Percentiles rank a stretch among this genome's conserved stretches.
Evolutionary conservation across 2,797 vertebrate species (phyloP).

Genomic region (Esox lucius): DNA sequence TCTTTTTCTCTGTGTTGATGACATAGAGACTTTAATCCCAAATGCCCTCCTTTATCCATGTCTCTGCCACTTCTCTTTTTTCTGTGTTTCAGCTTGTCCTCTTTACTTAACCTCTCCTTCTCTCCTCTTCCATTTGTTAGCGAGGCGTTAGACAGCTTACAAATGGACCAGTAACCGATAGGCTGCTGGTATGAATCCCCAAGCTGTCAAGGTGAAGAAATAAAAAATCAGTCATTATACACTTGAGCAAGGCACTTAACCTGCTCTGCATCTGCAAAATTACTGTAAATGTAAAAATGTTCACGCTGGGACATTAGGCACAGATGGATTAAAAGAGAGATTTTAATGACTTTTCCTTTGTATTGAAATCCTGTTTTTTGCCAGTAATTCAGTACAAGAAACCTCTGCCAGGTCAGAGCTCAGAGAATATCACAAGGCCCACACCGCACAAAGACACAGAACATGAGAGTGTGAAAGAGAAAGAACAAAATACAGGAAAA

Average conservation of each 20-base stretch:
- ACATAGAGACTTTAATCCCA: constrained; percentile 49
- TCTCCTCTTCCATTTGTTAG: constrained; percentile 35
- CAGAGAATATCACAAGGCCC: constrained; percentile 46
- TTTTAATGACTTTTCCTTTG: constrained; percentile 68
- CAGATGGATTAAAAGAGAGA: constrained; percentile 64
- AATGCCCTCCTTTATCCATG: constrained; percentile 48
- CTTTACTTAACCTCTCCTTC: constrained; percentile 36
- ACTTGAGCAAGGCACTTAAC: too few species aligned
- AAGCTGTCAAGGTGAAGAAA: too few species aligned
- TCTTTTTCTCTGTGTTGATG: constrained; percentile 66
- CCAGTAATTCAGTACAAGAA: constrained; percentile 40
- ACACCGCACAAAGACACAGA: constrained; percentile 53
- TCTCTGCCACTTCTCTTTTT: constrained; percentile 20
- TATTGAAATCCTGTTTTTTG: constrained; percentile 68
- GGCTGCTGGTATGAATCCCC: too few species aligned
- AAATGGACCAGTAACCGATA: too few species aligned
- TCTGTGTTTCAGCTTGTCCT: not conserved
- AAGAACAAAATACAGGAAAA: constrained; percentile 24
- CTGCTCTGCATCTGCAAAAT: too few species aligned
- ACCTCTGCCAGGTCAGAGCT: constrained; percentile 46
- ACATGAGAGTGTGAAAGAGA: constrained; percentile 28
- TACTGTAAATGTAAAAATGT: too few species aligned
- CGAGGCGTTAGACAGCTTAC: too few species aligned
- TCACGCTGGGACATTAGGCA: constrained; percentile 57
- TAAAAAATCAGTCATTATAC: too few species aligned